These are phyloP conservation scores for Bicyclus anynana DNA, from an alignment of 1,140 invertebrate species.

Conservation along the genomic window DNA sequence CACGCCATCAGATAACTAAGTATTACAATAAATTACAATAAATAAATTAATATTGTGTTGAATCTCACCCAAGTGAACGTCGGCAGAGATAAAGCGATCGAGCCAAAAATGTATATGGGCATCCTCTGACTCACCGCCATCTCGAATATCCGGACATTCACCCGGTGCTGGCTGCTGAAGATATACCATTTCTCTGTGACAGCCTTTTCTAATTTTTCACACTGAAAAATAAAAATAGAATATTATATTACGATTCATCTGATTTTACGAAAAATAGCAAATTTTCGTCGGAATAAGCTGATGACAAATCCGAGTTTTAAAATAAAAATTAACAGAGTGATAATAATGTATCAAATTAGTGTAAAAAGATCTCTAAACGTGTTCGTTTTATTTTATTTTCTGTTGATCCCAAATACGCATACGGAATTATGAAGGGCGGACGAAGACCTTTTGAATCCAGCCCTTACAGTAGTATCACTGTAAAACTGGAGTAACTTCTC, in stretches of 20 bases:
- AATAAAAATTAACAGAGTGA: no score
- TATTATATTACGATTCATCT: background rate
- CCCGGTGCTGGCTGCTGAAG: constrained; percentile 41
- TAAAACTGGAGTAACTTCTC: no score
- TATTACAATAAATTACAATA: constrained; percentile 1
- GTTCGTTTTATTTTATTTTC: no score
- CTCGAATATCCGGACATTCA: constrained; percentile 48
- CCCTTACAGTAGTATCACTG: no score
- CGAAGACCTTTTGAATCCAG: no score
- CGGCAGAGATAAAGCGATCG: constrained; percentile 49
- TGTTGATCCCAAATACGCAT: no score
- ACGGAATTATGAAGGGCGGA: no score
- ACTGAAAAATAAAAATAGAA: constrained; percentile 35
- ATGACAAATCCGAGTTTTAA: no score
- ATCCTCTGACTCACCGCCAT: constrained; percentile 54
- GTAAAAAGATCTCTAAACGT: no score
- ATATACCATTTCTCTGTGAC: constrained; percentile 65
- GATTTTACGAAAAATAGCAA: background rate
- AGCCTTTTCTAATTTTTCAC: constrained; percentile 43
- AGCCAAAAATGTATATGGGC: constrained; percentile 63
- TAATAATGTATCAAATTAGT: no score
- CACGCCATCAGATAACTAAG: background rate
- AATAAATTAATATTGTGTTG: constrained; percentile 10
- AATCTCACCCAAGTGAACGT: constrained; percentile 64
- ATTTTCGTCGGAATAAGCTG: no score